Evolutionary conservation across 2,797 vertebrate species (phyloP), one percentile per base, ranked within the genome.

Genomic region (Craterocephalus amniculus): DNA sequence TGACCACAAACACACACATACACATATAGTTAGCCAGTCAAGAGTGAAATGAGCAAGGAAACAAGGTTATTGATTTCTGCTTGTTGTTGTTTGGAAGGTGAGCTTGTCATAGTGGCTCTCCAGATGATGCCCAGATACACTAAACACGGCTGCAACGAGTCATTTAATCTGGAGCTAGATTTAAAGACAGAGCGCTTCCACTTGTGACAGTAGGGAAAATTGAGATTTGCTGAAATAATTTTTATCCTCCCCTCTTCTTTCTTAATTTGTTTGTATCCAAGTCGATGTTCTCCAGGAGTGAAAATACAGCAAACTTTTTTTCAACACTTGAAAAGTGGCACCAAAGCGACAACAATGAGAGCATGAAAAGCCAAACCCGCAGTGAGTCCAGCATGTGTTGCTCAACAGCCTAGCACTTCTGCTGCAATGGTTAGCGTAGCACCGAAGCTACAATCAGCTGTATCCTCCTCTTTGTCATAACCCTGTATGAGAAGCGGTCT

Each of bases 1-100:
- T 59, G 70, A 60, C 29, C 10, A 55, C 58, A 52, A 26, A 58
- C 57, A 49, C 26, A 49, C 58, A 69, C 34, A 60, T 60, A 67
- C 48, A 35, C 43, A 60, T n/a, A 48, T 5, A 51, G 32, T 56
- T 63, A 63, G 64, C 59, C 65, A 70, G 69, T 70, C 65, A 65
- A 67, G 62, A 58, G 49, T 43, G 58, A 69, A 68, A 78, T 79
- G 72, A 87, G 77, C 76, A 36, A 68, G 35, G 72, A 60, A 65
- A 67, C 66, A 65, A 18, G 67, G 31, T 73, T 83, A 89, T 87
- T 84, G 86, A 88, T 88, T 81, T 84, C 35, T 64, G 55, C 72
- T 74, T 80, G 67, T 81, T 82, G 73, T 84, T 88, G 79, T 88
- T 83, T 80, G 81, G 81, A 70, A 66, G 58, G 54, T 45, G 62